Evolutionary conservation across 2,797 vertebrate genomes (phyloP), one percentile per base, ranked within the genome.

Genomic region (Onychomys torridus): DNA sequence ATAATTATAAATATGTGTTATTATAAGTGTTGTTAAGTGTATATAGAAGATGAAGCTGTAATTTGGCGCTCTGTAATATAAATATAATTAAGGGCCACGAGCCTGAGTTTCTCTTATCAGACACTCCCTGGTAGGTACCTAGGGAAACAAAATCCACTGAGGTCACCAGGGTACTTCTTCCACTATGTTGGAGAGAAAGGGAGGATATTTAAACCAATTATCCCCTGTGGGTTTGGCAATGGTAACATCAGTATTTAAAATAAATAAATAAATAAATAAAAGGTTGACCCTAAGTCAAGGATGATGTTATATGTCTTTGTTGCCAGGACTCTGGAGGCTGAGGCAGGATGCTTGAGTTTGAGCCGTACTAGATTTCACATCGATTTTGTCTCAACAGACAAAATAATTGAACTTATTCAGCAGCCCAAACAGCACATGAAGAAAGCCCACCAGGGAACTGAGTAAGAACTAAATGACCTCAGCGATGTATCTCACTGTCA

Each of bases 111-210:
- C 71, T 92, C 67, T 97, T 82, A 92, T 67, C 76, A 91, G 37
- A 93, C 40, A 63, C 65, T 95, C 76, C 71, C 79, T 81, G 25
- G 85, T 67, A 69, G 79, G 57, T 81, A 91, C 81, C 37, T 75
- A 89, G 69, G 86, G 85, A 96, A 94, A 91, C 90, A 89, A 93
- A 93, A 94, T 92, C 92, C 32, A 92, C 73, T 93, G 77, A 89
- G 57, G 65, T 90, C 78, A 81, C 34, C n/a, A 92, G 86, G 88
- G 59, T 32, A 89, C 79, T 73, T 59, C 59, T 94, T 85, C 43
- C 43, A 61, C 29, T 92, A 75, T 12, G 46, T 10, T 65, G 3
- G 59, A 59, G 65, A 92, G 81, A 91, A 84, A 12, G 61, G 57
- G 61, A 90, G 84, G 92, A 77, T 93, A 75, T 25, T 91, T 94